Evolutionary conservation across 2,888 invertebrate genomes (phyloP), one percentile per base, ranked within the genome.

Genomic region (Himalopsyche anomala): DNA sequence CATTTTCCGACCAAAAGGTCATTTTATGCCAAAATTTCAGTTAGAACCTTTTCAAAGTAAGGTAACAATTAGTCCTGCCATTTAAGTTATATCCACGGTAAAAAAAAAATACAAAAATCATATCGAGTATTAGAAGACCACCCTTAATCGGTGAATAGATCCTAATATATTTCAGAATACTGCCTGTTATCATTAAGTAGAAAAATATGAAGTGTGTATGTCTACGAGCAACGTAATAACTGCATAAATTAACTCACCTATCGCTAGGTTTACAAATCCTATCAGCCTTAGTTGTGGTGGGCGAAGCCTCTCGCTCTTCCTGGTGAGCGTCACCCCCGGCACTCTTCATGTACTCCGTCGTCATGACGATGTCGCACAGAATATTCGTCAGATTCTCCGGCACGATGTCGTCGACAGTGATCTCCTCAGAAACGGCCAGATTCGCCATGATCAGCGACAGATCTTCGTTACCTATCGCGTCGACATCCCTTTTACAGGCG

Each of bases 371-470:
- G 28, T 62, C 62, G 62, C 62, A 62, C 62, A 62, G 62, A 2
- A 62, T 62, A 11, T 62, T 62, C n/a, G 62, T 62, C 62, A 62
- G 28, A 62, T 62, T 62, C 62, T 62, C 62, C 19, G 62, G 62
- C 62, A 62, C 62, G 19, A 19, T 19, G 28, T 62, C 62, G 19
- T 62, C 62, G n/a, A 62, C 62, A 1, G n/a, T 8, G 62, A 11
- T 62, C 62, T 62, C 62, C 15, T 62, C 19, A 4, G 62, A 62
- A 5, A 62, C 62, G 28, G 62, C 62, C 19, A 62, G 62, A 9
- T 62, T 62, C 5, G 62, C 62, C 62, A 62, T 62, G 4, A 62
- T 62, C 62, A 62, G 19, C 6, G 19, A 62, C 8, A 62, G 62
- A 19, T 62, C 62, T 28, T 62, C 62, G 19, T 62, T 62, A 4